Base-by-base conservation (phyloP, 1,140 invertebrate genomes). In the Phthorimaea operculella region DNA sequence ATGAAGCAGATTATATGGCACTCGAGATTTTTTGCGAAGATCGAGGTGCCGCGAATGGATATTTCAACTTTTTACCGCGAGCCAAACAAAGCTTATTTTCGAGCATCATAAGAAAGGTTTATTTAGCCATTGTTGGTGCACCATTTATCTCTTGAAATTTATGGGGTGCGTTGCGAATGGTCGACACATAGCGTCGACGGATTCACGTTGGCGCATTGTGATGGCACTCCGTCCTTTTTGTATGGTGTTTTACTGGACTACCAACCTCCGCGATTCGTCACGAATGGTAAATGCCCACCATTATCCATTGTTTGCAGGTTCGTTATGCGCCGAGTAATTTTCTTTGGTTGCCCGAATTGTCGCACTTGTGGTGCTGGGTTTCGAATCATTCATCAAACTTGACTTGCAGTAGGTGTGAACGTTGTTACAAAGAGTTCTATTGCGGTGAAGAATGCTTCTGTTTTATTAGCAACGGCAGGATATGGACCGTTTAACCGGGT, bases 131-230 rank as follows among this genome's bases (percentile, higher is more conserved):
- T 83, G 79, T 83, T 76, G 67, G 66, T 58, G 60, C 48, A 69
- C 79, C 79, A 83, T 83, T 82, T 83, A 83, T 83, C 79, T 80
- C 70, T 68, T 70, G 74, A 80, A 83, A 82, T 83, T 83, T 82
- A 82, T 73, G 71, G 59, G 66, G 59, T 74, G 72, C 76, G 77
- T 74, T 62, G 66, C 74, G 68, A 78, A 82, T 80, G 62, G 66
- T 63, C 62, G 72, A 77, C 76, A 79, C 81, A 79, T 79, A 76
- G 76, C 70, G 63, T 47, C 54, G 52, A 52, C 63, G 57, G 62
- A 54, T 66, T 57, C 56, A 61, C 63, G 15, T 51, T 56, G 33
- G 44, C 63, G 57, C 63, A 60, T 70, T 74, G 66, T 66, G 53
- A 56, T 52, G 55, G 36, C 36, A 39, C 36, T 39, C 10, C 21